Evolutionary conservation across 2,113 vertebrate species (phyloP).

Genomic region (Thalassarche chlororhynchos): DNA sequence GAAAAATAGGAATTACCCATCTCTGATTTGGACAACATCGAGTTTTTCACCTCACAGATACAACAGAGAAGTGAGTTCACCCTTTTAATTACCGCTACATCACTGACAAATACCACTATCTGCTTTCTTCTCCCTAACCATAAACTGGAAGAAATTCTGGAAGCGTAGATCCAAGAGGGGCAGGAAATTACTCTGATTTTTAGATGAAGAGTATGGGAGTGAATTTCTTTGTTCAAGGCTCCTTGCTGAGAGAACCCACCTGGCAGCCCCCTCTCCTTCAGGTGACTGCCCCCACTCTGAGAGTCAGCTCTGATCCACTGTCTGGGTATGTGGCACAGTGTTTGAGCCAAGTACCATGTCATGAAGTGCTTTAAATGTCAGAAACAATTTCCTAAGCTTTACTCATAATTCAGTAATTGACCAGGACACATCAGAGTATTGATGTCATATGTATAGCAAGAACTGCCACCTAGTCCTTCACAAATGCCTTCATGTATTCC

Average conservation of each 20-base stretch:
- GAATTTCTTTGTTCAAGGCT: background rate
- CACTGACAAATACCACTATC: background rate
- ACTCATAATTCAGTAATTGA: background rate
- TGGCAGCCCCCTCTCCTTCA: background rate
- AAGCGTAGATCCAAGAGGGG: background rate
- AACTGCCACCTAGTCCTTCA: background rate
- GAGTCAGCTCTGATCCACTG: background rate
- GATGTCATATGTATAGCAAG: rapidly evolving
- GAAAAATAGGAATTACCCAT: background rate
- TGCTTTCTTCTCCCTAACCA: background rate
- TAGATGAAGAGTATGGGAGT: background rate
- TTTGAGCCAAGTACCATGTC: background rate
- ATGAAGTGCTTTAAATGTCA: background rate
- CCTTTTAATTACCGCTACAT: background rate
- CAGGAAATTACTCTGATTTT: background rate
- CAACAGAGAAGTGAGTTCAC: background rate
- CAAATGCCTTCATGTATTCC: background rate
- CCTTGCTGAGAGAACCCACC: background rate
- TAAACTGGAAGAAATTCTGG: background rate
- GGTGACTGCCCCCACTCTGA: too few species aligned
- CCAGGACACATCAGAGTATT: background rate
- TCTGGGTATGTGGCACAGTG: rapidly evolving
- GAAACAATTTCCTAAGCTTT: background rate
- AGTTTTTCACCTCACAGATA: background rate
- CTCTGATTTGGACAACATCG: background rate